Percentiles rank a stretch among this genome's conserved stretches.
These are phyloP conservation scores for Dasysyrphus tricinctus DNA, from an alignment of 2,888 invertebrate species.

Conservation along the genomic window DNA sequence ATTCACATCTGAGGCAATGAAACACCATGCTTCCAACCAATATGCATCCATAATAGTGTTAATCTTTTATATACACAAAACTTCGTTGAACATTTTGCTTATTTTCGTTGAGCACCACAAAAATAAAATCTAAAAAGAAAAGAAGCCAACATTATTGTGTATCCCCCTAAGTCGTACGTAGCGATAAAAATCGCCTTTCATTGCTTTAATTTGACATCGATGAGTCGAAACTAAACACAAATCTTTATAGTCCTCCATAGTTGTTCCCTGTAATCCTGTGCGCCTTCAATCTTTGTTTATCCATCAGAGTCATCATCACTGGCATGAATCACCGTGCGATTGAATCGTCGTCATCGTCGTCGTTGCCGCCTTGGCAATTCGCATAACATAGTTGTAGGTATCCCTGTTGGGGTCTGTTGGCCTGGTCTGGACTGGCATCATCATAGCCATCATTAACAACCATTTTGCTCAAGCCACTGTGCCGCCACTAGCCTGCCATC, in stretches of 20 bases:
- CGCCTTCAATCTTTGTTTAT: constrained; percentile 46
- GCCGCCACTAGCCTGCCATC: not conserved
- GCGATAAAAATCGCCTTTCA: constrained; percentile 68
- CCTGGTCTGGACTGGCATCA: constrained; percentile 33
- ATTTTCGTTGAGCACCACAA: constrained; percentile 34
- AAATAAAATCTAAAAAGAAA: not conserved
- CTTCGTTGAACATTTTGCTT: not conserved
- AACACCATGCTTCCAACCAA: constrained; percentile 23
- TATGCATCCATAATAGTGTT: constrained; percentile 42
- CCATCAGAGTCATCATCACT: constrained; percentile 58
- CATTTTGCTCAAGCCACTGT: constrained; percentile 29
- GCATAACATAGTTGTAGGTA: constrained; percentile 40
- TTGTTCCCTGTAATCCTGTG: constrained; percentile 2
- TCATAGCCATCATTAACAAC: constrained; percentile 52
- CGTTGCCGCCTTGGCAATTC: constrained; percentile 31
- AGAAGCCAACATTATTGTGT: not conserved
- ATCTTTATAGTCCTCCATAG: constrained; percentile 36
- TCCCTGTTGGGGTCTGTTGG: constrained; percentile 18
- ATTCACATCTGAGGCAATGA: not conserved
- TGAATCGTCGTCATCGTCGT: constrained; percentile 50
- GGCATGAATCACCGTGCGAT: constrained; percentile 62
- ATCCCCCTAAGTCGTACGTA: constrained; percentile 6
- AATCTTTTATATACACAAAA: constrained; percentile 53
- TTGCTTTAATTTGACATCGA: constrained; percentile 70
- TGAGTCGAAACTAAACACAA: constrained; percentile 62